Base-by-base conservation (phyloP, 2,888 invertebrate species). In the Dynastes maya region DNA sequence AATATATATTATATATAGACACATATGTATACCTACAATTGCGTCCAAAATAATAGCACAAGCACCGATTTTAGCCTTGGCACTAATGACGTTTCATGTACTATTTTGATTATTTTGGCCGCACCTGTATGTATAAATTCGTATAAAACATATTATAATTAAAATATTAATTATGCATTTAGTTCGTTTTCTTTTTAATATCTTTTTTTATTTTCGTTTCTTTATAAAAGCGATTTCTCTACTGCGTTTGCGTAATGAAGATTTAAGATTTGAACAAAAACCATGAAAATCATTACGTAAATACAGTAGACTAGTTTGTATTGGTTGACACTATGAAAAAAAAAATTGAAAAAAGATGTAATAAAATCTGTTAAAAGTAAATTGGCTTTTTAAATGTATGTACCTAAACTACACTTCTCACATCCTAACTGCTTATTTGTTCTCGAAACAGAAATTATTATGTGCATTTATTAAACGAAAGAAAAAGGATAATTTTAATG, bases 401-500 rank as follows among this genome's bases (percentile, higher is more conserved):
- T 13, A 72, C 72, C 72, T 72, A 40, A 40, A 72, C 61, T 37
- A 45, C 9, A 45, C 45, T 45, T 45, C 4, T 11, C 13, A 2
- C 11, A 40, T 61, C 40, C 11, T 27, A 22, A 13, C 61, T 22
- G 68, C 2, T 61, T 58, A 16, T 4, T 32, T 32, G 32, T 37
- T 72, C 37, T 61, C 29, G 22, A 40, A 45, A 61, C 40, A 72
- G n/a, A 63, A 78, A 78, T 78, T 78, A 70, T 78, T 78, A 78
- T 78, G 70, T 78, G 77, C 77, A 78, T 78, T 78, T 78, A 78
- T 78, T 37, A 51, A 45, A 37, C 37, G 32, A 37, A 22, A 37
- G 9, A 11, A 8, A 45, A 45, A 9, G 45, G 45, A 8, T 45
- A 45, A 45, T 45, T 45, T 45, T 11, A 11, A 37, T 5, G 13